Conservation (phyloP, 2,113 vertebrate genomes). For the Spilogale gracilis region DNA sequence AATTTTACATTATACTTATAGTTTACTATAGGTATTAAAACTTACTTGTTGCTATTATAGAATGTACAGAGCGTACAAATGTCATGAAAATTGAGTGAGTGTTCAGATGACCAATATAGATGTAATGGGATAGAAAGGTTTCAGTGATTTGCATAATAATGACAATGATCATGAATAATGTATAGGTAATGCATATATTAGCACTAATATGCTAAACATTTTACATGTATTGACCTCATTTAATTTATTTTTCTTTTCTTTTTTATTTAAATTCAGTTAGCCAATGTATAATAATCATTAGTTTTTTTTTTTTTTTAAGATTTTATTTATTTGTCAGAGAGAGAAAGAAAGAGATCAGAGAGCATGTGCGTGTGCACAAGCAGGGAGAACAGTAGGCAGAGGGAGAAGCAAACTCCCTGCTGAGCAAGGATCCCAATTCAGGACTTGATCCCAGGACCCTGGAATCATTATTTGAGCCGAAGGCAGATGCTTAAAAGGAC, state of each 20-base stretch:
- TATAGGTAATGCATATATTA: not conserved
- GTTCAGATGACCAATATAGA: not conserved
- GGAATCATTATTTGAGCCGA: too few relatives aligned
- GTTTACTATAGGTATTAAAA: not conserved
- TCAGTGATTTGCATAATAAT: constrained; percentile 35
- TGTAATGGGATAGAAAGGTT: not conserved
- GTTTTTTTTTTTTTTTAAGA: not conserved
- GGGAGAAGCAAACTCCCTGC: too few relatives aligned
- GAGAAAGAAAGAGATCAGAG: too few relatives aligned
- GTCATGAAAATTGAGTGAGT: constrained; percentile 44
- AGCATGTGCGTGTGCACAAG: too few relatives aligned
- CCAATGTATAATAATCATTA: not conserved
- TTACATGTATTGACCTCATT: not conserved
- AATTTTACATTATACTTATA: not conserved
- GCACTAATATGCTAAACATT: not conserved
- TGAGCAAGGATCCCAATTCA: too few relatives aligned
- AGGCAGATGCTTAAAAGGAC: too few relatives aligned
- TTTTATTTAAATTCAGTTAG: too few relatives aligned
- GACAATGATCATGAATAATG: not conserved
- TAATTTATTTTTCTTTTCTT: not conserved
- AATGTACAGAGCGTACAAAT: not conserved
- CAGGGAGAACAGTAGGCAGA: too few relatives aligned
- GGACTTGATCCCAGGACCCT: too few relatives aligned
- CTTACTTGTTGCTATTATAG: constrained; percentile 25
- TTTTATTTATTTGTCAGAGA: too few relatives aligned